Base-by-base conservation (phyloP, 2,888 invertebrate genomes). In the Agapetus fuscipes region DNA sequence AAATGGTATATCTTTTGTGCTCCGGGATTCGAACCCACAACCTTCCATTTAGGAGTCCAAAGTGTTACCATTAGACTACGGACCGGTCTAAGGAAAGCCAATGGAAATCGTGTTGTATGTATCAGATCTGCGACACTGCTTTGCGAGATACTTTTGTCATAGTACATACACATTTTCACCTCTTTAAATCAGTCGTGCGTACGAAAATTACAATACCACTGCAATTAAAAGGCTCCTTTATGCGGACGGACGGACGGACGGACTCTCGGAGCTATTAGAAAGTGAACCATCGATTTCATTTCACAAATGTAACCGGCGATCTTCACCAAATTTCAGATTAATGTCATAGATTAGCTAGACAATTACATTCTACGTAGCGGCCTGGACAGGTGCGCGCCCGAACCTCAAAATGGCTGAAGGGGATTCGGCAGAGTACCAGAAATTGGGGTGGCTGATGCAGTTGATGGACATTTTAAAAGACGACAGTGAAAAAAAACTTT, bases 241-340 rank as follows among this genome's bases (percentile, higher is more conserved):
- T 27, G 26, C 25, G 16, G n/a, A n/a, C n/a, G n/a, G n/a, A n/a
- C n/a, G n/a, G n/a, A n/a, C 16, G 25, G 24, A 31, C 17, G 35
- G 37, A 33, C 32, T 30, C 36, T 35, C 28, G 24, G 15, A 25
- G 32, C 33, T 29, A 41, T 41, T 41, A 41, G 41, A 41, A 41
- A 41, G 41, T 41, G 37, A 15, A 29, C 12, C 33, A 39, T 35
- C 29, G 34, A 34, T 41, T 37, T 26, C 10, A 33, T 37, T 37
- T 37, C 34, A 26, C n/a, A 36, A 37, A 37, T 34, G 25, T 29
- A 26, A 29, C 30, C 29, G 27, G 17, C 29, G 37, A 34, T 41
- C 41, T 41, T 41, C 37, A 37, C 34, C 37, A 41, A n/a, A 41
- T 41, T 33, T 41, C 11, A 41, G 40, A 41, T 41, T 41, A 37